Evolutionary conservation across 2,113 vertebrate genomes (phyloP).

Genomic region (Ariopsis seemanni): DNA sequence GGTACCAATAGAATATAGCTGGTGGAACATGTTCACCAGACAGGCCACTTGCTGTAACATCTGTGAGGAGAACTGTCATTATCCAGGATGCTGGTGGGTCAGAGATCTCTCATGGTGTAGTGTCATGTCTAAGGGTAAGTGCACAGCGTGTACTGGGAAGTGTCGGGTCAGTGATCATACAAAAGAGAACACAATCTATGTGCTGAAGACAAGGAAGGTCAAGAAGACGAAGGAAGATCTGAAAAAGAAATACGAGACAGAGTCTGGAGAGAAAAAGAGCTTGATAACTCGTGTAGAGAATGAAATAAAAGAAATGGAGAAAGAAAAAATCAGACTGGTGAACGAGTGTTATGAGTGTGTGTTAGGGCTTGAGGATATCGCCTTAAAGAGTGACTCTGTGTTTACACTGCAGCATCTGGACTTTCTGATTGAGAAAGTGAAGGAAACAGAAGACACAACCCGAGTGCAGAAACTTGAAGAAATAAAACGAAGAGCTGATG

Average conservation of each 20-base stretch:
- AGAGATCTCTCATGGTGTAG: background rate
- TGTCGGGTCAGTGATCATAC: conserved; percentile 16
- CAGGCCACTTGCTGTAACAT: conserved; percentile 14
- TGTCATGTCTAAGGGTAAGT: background rate
- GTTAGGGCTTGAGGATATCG: background rate
- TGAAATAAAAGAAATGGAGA: background rate
- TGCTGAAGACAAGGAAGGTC: background rate
- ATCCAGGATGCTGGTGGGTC: conserved; percentile 35
- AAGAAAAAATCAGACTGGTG: background rate
- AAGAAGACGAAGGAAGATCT: conserved; percentile 2
- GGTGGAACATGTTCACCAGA: background rate
- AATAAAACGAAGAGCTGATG: background rate
- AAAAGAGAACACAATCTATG: conserved; percentile 1
- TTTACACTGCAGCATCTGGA: conserved; percentile 9
- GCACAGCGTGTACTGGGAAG: conserved; percentile 26
- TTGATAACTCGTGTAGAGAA: background rate
- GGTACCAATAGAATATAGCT: background rate
- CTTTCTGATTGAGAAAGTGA: conserved; percentile 33
- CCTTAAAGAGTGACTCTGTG: background rate
- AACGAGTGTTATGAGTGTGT: conserved; percentile 13
- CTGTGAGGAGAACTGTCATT: conserved; percentile 47
- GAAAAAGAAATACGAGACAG: conserved; percentile 14
- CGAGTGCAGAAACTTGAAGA: conserved; percentile 7
- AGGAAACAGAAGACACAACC: background rate
- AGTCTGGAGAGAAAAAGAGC: background rate